These are phyloP conservation scores for Bombus consobrinus DNA, from an alignment of 1,140 invertebrate genomes.

Conservation along the genomic window DNA sequence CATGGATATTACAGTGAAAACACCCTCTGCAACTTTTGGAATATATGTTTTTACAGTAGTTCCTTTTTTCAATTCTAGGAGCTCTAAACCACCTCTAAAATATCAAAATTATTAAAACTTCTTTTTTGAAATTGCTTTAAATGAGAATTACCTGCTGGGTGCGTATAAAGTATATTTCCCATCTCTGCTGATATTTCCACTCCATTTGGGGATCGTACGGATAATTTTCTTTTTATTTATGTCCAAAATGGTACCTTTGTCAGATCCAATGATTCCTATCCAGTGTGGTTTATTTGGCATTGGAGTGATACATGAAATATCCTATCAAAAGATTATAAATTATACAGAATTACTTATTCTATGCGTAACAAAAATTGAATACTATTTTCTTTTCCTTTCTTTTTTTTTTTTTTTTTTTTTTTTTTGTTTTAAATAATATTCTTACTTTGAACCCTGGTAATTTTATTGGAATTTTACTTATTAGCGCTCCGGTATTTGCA, in stretches of 20 bases:
- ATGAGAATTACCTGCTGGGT: constrained; percentile 86
- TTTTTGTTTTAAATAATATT: not conserved
- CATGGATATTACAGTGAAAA: constrained; percentile 96
- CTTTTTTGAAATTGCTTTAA: not conserved
- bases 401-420: not conserved
- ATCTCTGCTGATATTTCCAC: constrained; percentile 91
- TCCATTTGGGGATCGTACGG: constrained; percentile 91
- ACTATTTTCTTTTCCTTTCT: not conserved
- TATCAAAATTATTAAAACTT: constrained; percentile 8
- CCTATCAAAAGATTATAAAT: constrained; percentile 78
- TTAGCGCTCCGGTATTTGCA: constrained; percentile 90
- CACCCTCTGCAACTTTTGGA: constrained; percentile 96
- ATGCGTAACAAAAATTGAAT: not conserved
- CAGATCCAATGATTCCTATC: constrained; percentile 94
- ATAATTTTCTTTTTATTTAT: constrained; percentile 91
- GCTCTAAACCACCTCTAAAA: constrained; percentile 93
- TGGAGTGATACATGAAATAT: constrained; percentile 87
- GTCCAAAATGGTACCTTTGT: constrained; percentile 94
- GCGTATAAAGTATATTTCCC: constrained; percentile 97
- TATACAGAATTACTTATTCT: not conserved
- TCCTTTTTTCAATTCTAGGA: constrained; percentile 93
- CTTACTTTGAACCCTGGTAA: constrained; percentile 86
- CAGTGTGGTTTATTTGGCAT: constrained; percentile 92
- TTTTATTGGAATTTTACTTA: constrained; percentile 90
- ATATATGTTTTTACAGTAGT: constrained; percentile 93